Base-by-base conservation (phyloP, 2,797 vertebrate genomes). In the Phyllotis vaccarum region DNA sequence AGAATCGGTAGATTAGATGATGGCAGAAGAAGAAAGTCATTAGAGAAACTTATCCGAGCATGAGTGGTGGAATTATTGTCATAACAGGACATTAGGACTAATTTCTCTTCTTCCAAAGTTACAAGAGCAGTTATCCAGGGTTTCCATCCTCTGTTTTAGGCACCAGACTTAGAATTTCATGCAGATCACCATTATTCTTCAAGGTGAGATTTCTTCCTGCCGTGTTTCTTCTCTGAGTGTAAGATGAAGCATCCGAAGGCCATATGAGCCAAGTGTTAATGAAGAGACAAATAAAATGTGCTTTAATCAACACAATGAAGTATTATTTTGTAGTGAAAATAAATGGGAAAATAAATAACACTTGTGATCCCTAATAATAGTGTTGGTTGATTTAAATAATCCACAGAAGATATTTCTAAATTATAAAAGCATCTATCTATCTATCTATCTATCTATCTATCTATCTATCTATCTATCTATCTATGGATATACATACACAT, bases 211-310 rank as follows among this genome's bases (percentile, higher is more conserved):
- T 93, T 78, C 58, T 93, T 14, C 46, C 9, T 16, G 13, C 22
- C 27, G 56, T 6, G 56, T 92, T 95, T 93, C 19, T n/a, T 13
- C 27, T 24, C 40, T n/a, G 29, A 49, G 14, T 75, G 24, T 49
- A 58, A 78, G 52, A 83, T 34, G 8, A 86, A 72, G 79, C 58
- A 87, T 87, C 76, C 54, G 70, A 95, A 94, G 43, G 37, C 31
- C 37, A 83, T 76, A 81, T 1, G 68, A 95, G 70, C 3, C 37
- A 93, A 83, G 29, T 37, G 6, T 13, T 64, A 29, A 40, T 40
- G n/a, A 81, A 66, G 16, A 93, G 72, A 74, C 0, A 68, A 87
- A 34, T 70, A 76, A 40, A 68, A 24, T 81, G 40, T 68, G 60
- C 58, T n/a, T 27, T 31, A 46, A 29, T 68, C 31, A 90, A 85